Conservation (phyloP, 2,113 vertebrate species). For the Baryphthengus martii region DNA sequence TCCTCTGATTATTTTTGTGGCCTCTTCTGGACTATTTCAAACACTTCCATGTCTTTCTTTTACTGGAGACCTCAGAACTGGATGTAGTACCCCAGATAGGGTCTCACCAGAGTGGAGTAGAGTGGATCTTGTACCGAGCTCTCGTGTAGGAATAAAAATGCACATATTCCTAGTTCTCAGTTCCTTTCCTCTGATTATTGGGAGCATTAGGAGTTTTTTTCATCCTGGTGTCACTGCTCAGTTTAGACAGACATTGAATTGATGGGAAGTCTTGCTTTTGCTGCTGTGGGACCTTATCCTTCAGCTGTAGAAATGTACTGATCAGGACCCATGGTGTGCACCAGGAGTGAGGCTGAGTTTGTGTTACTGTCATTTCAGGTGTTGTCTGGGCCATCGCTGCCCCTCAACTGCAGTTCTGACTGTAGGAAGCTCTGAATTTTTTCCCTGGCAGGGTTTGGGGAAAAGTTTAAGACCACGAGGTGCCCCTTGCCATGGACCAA, state of each 20-base stretch:
- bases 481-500: not conserved
- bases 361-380: not conserved
- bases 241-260: not conserved
- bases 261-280: not conserved
- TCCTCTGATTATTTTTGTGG: not conserved
- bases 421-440: not conserved
- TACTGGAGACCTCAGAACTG: not conserved
- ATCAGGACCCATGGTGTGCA: fast-evolving
- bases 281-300: not conserved
- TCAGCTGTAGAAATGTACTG: not conserved
- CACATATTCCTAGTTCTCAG: not conserved
- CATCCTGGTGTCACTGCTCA: not conserved
- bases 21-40: not conserved
- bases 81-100: too few species aligned
- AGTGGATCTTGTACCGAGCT: not conserved
- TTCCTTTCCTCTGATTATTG: not conserved
- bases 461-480: not conserved
- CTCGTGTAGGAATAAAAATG: not conserved
- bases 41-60: not conserved
- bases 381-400: not conserved
- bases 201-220: not conserved
- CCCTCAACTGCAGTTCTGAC: not conserved
- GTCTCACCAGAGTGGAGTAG: not conserved
- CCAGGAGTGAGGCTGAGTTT: not conserved
- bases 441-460: not conserved